A percentile compares a stretch with the other conserved stretches of the same genome.
These are phyloP conservation scores for Glaucomys volans DNA, from an alignment of 2,113 vertebrate species.

Conservation along the genomic window DNA sequence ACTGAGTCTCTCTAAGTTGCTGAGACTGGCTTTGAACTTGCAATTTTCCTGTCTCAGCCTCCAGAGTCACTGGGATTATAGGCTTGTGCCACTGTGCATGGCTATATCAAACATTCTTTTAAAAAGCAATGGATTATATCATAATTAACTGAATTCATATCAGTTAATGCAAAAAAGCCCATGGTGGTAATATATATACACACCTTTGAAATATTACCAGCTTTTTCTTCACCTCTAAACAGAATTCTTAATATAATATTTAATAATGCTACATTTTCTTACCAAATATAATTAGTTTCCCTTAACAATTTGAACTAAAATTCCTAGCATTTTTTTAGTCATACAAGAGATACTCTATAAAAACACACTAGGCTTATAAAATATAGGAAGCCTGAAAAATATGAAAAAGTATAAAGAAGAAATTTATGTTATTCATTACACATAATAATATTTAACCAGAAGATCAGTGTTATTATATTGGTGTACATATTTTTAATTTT, in stretches of 20 bases:
- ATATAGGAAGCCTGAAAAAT: neutral
- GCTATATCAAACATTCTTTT: neutral
- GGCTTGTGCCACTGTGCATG: too few species aligned
- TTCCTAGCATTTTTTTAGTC: neutral
- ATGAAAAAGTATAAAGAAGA: neutral
- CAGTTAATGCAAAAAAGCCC: constrained; percentile 21
- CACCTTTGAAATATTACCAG: constrained; percentile 2
- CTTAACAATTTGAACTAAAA: neutral
- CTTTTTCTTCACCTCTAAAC: neutral
- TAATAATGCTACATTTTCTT: neutral
- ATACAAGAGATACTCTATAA: neutral
- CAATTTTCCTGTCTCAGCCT: too few species aligned
- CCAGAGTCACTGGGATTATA: too few species aligned
- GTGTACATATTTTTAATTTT: neutral
- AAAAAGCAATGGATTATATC: neutral
- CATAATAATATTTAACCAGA: neutral
- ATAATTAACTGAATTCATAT: constrained; percentile 37
- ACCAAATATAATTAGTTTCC: neutral
- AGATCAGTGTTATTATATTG: neutral
- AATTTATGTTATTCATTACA: neutral
- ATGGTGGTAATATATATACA: neutral
- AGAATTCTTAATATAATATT: neutral
- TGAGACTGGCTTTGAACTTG: too few species aligned
- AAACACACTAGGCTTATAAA: neutral
- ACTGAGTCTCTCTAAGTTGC: too few species aligned